Percentiles rank a stretch among this genome's conserved stretches.
Evolutionary conservation across 2,113 vertebrate genomes (phyloP).

Genomic region (Typhlomys cinereus): DNA sequence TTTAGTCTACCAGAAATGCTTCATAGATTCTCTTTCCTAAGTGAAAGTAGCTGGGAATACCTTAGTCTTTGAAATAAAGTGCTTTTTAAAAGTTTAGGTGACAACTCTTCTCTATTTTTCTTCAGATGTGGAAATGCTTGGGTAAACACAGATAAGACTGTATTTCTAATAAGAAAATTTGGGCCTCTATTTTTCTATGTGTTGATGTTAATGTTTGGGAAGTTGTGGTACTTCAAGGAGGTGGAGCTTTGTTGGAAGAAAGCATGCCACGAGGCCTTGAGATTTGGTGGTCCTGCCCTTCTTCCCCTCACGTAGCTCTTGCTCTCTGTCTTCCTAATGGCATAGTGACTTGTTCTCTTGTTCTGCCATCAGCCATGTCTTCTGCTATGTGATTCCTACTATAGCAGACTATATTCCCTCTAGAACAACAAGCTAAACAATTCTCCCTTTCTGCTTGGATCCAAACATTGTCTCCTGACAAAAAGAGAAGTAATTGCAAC

Average conservation of each 20-base stretch:
- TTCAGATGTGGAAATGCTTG: not conserved
- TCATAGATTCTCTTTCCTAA: not conserved
- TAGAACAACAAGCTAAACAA: too few species aligned
- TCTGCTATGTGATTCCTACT: too few species aligned
- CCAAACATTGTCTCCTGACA: too few species aligned
- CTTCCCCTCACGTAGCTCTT: not conserved
- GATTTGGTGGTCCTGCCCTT: too few species aligned
- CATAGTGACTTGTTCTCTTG: not conserved
- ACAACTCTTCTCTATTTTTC: not conserved
- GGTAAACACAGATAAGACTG: not conserved
- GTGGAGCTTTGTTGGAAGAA: too few species aligned
- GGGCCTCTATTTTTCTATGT: not conserved
- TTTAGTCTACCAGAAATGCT: not conserved
- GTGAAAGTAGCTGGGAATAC: not conserved
- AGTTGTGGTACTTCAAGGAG: too few species aligned
- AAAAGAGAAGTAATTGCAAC: too few species aligned
- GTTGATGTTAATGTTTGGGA: too few species aligned
- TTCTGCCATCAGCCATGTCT: not conserved
- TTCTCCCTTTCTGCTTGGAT: too few species aligned
- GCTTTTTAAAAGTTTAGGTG: not conserved
- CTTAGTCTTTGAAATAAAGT: not conserved
- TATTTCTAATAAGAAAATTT: not conserved
- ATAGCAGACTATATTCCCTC: too few species aligned
- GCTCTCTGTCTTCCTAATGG: fast-evolving
- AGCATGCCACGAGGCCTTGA: too few species aligned